A percentile compares a stretch with the other conserved stretches of the same genome.
Conservation (phyloP, 1,140 invertebrate species). For the Apis cerana region DNA sequence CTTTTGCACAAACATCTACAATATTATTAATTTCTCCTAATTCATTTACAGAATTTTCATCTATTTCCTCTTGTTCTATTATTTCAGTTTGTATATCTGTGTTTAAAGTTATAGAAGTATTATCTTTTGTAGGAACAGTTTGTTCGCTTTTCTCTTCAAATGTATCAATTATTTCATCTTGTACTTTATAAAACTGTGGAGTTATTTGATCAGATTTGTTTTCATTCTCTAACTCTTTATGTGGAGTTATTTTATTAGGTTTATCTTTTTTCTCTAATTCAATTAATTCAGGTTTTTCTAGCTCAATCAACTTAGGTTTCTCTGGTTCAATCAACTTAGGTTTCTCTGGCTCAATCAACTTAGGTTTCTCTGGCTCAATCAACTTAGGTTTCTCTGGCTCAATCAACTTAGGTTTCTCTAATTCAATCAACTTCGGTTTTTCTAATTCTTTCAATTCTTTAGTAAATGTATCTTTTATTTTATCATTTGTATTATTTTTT, state of each 20-base stretch:
- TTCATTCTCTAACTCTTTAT: background rate
- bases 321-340: too few species aligned
- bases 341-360: too few species aligned
- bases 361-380: too few species aligned
- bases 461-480: background rate
- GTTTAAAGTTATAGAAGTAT: background rate
- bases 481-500: background rate
- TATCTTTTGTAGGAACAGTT: constrained; percentile 14
- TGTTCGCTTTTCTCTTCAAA: constrained; percentile 10
- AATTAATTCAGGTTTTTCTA: too few species aligned
- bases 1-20: constrained; percentile 1
- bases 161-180: constrained; percentile 5
- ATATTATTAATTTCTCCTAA: background rate
- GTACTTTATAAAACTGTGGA: background rate
- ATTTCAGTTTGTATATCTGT: background rate
- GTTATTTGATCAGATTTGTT: constrained; percentile 11
- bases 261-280: too few species aligned
- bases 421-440: too few species aligned
- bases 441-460: background rate
- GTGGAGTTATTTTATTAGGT: too few species aligned
- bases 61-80: background rate
- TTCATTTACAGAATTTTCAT: background rate
- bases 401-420: too few species aligned
- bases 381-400: too few species aligned
- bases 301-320: too few species aligned